Conservation (phyloP, 2,888 invertebrate genomes). For the Galerucella calmariensis region DNA sequence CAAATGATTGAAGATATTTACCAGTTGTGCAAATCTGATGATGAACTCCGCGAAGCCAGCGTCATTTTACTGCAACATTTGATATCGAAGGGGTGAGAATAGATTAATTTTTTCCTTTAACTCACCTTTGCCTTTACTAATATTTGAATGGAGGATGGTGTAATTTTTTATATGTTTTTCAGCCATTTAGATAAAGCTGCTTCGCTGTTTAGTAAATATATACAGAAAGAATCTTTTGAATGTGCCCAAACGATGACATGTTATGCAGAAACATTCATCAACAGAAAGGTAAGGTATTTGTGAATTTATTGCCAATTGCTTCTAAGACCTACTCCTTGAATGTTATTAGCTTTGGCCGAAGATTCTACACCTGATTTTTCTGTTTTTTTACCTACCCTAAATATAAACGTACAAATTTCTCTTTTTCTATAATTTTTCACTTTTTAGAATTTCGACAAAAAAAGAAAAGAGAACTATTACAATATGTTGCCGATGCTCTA, state of each 20-base stretch:
- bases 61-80: conserved; percentile 56
- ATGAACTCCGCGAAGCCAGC: conserved; percentile 55
- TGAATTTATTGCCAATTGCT: not conserved
- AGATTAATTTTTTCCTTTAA: conserved; percentile 9
- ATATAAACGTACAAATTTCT: not conserved
- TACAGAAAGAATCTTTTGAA: conserved; percentile 22
- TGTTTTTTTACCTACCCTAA: too few relatives aligned
- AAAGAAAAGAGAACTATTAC: conserved; percentile 40
- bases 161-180: conserved; percentile 33
- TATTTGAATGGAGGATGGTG: too few relatives aligned
- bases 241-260: conserved; percentile 33
- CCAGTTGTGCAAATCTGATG: conserved; percentile 48
- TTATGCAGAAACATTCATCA: conserved; percentile 36
- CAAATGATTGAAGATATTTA: conserved; percentile 62
- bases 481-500: conserved; percentile 37
- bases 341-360: too few relatives aligned
- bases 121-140: too few relatives aligned
- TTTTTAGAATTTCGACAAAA: conserved; percentile 15
- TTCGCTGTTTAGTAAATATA: conserved; percentile 55
- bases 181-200: conserved; percentile 57
- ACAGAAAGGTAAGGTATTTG: conserved; percentile 32
- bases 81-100: conserved; percentile 58
- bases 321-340: too few relatives aligned
- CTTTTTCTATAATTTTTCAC: not conserved
- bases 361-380: too few relatives aligned